Percentiles rank a stretch among this genome's conserved stretches.
These are phyloP conservation scores for Lamellibrachia satsuma DNA, from an alignment of 2,888 invertebrate genomes.

Conservation along the genomic window DNA sequence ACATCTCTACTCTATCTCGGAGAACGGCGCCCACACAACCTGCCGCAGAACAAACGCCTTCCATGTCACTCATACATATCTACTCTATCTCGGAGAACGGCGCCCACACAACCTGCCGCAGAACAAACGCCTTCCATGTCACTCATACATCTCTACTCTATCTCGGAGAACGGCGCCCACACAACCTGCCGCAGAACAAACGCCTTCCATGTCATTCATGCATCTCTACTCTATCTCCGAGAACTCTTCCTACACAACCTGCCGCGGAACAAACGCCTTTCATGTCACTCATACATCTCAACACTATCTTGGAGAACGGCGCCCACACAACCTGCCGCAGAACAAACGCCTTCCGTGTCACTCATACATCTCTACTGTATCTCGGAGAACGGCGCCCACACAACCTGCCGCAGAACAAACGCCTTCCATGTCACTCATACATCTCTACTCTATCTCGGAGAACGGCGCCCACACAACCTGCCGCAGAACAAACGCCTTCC, in stretches of 20 bases:
- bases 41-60: not conserved
- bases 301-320: too few species aligned
- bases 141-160: not conserved
- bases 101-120: not conserved
- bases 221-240: not conserved
- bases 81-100: not conserved
- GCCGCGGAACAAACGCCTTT: too few species aligned
- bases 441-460: too few species aligned
- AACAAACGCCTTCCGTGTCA: not conserved
- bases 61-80: not conserved
- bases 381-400: too few species aligned
- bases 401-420: too few species aligned
- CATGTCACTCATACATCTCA: too few species aligned
- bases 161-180: not conserved
- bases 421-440: too few species aligned
- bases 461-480: too few species aligned
- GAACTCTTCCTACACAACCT: not conserved
- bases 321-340: not conserved
- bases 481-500: too few species aligned
- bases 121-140: not conserved
- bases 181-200: not conserved
- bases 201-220: not conserved
- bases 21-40: not conserved
- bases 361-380: not conserved
- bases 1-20: not conserved